A percentile compares a stretch with the other conserved stretches of the same genome.
These are phyloP conservation scores for Schizotus pectinicornis DNA, from an alignment of 2,888 invertebrate genomes.

Conservation along the genomic window DNA sequence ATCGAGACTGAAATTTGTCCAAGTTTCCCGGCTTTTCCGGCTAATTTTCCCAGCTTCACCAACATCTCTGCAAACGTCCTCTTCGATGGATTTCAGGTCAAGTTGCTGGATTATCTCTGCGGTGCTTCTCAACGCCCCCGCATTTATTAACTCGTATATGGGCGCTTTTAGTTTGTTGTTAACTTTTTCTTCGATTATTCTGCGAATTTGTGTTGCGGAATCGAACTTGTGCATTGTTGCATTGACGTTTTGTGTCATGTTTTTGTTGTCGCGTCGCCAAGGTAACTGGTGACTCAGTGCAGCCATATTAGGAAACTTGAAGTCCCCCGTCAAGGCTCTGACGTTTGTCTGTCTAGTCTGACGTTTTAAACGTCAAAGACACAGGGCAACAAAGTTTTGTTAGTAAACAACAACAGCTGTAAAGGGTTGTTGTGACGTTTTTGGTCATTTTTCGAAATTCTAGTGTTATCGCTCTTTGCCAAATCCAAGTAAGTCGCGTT, in stretches of 20 bases:
- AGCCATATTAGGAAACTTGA: slow-evolving; percentile 38
- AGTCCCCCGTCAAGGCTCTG: slow-evolving; percentile 23
- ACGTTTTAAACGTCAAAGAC: background rate
- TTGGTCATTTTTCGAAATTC: slow-evolving; percentile 34
- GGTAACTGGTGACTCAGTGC: slow-evolving; percentile 5
- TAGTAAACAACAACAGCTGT: slow-evolving; percentile 42
- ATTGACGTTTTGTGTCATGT: slow-evolving; percentile 14
- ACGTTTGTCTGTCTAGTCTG: slow-evolving; percentile 16
- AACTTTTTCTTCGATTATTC: slow-evolving; percentile 27
- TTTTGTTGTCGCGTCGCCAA: slow-evolving; percentile 15
- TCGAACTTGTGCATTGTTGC: slow-evolving; percentile 14
- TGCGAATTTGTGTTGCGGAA: slow-evolving; percentile 17
- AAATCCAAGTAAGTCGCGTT: slow-evolving; percentile 13
- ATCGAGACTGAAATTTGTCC: slow-evolving; percentile 8
- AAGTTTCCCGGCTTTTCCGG: background rate
- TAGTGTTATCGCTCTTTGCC: slow-evolving; percentile 20
- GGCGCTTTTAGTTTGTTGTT: slow-evolving; percentile 16
- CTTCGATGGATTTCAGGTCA: slow-evolving; percentile 25
- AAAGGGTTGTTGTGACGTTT: slow-evolving; percentile 27
- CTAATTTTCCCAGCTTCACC: background rate
- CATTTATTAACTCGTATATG: slow-evolving; percentile 7
- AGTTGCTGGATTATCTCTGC: slow-evolving; percentile 21
- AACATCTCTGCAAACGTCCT: slow-evolving; percentile 12
- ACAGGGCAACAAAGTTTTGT: slow-evolving; percentile 14
- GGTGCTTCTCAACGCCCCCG: slow-evolving; percentile 8